Percentiles rank a stretch among this genome's conserved stretches.
These are phyloP conservation scores for Echinops telfairi DNA, from an alignment of 2,113 vertebrate species.

Conservation along the genomic window DNA sequence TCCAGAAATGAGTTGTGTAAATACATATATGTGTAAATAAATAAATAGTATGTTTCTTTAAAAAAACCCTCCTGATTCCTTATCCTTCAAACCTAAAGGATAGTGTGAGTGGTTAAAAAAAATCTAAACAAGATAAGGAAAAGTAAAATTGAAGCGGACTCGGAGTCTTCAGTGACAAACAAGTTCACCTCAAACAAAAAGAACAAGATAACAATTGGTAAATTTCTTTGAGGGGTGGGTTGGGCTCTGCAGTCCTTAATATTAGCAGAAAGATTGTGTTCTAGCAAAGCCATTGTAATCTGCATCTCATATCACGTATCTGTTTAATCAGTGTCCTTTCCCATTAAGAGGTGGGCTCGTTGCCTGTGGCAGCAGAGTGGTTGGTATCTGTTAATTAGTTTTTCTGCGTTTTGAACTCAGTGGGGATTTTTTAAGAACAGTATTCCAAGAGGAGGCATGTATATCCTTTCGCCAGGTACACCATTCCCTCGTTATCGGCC, in stretches of 20 bases:
- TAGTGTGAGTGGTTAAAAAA: too few relatives aligned
- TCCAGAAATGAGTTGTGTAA: too few relatives aligned
- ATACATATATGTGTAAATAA: too few relatives aligned
- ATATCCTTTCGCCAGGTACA: background rate
- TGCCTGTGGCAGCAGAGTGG: constrained; percentile 42
- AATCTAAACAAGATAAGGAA: too few relatives aligned
- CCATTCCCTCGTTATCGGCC: background rate
- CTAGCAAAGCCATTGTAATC: constrained; percentile 33
- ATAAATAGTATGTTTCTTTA: too few relatives aligned
- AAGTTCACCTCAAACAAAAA: background rate
- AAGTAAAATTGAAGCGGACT: too few relatives aligned
- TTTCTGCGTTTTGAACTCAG: background rate
- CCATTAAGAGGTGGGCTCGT: constrained; percentile 63
- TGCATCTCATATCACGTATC: constrained; percentile 52
- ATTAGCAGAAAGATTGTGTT: background rate
- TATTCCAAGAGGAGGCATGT: constrained; percentile 20
- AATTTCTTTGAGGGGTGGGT: too few relatives aligned
- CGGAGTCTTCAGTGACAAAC: background rate
- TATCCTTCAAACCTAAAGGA: too few relatives aligned
- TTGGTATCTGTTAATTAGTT: background rate
- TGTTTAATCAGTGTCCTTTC: constrained; percentile 41
- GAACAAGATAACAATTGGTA: too few relatives aligned
- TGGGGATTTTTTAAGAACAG: background rate
- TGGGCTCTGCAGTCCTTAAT: background rate
- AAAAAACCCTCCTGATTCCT: too few relatives aligned